phyloP scores from a whole-genome alignment of 92 coral and sea anemone genomes.

The Umimayanthus kanabou region DNA sequence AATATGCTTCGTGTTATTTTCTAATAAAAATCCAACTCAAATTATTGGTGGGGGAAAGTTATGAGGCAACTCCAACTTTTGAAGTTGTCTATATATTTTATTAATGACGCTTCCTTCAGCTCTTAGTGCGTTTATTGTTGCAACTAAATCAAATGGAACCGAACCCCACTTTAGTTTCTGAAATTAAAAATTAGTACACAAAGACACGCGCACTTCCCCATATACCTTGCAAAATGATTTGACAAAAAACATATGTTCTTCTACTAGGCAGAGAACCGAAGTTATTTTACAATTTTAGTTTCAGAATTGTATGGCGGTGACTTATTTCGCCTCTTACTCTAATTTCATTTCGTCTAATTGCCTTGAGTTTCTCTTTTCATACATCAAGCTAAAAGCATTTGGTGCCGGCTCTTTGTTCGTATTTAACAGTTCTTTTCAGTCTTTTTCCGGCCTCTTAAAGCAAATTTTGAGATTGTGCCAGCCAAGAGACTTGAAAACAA shows the following conservation, averaged over 20 bases:
- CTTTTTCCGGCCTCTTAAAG: conserved; percentile 46
- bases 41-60: not conserved
- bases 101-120: conserved; percentile 1
- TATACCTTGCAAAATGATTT: no score
- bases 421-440: conserved; percentile 38
- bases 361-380: conserved; percentile 18
- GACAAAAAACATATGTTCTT: not conserved
- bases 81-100: not conserved
- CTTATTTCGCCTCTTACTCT: conserved; percentile 3
- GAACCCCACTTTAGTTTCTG: not conserved
- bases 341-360: conserved; percentile 34
- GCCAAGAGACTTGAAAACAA: conserved; percentile 4
- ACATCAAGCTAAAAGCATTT: conserved; percentile 37
- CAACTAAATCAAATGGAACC: not conserved
- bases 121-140: not conserved
- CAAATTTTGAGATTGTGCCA: conserved; percentile 32
- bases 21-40: not conserved
- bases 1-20: not conserved
- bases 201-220: not conserved
- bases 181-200: not conserved
- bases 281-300: not conserved
- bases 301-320: not conserved
- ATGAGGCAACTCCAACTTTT: not conserved
- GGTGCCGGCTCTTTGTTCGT: conserved; percentile 24
- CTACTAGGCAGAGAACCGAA: not conserved